These are phyloP conservation scores for Holothuria glaberrima DNA, from an alignment of 35 echinoderm and acorn worm genomes.

Conservation along the genomic window DNA sequence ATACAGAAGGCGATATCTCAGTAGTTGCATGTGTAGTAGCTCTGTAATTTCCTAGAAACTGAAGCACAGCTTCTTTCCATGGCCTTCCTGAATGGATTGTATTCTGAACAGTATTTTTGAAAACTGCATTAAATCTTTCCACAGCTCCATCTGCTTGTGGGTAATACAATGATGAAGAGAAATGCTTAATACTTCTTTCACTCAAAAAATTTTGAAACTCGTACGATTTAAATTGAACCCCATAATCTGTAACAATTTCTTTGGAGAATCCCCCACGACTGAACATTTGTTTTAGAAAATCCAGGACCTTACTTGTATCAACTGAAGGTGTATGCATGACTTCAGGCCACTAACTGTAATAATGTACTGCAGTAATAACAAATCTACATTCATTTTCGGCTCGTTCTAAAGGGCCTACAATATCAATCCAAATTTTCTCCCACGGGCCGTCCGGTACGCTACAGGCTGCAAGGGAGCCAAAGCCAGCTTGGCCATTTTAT, in stretches of 20 bases:
- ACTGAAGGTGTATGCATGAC: background rate
- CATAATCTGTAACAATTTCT: background rate
- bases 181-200: conserved; percentile 13
- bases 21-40: background rate
- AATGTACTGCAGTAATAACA: conserved; percentile 21
- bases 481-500: background rate
- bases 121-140: too few relatives aligned
- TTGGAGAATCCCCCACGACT: background rate
- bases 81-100: background rate
- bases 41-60: background rate
- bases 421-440: conserved; percentile 24
- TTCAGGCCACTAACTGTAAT: background rate
- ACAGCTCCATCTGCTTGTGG: background rate
- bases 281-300: too few relatives aligned
- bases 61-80: conserved; percentile 8
- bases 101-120: too few relatives aligned
- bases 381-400: background rate
- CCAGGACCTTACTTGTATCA: background rate
- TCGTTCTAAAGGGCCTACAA: conserved; percentile 12
- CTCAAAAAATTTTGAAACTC: conserved; percentile 6
- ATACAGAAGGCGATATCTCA: background rate
- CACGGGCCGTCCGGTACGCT: background rate
- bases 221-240: background rate
- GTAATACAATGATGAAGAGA: background rate
- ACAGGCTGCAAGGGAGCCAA: background rate